These are phyloP conservation scores for Athetis lepigone DNA, from an alignment of 2,888 invertebrate genomes.

Conservation along the genomic window DNA sequence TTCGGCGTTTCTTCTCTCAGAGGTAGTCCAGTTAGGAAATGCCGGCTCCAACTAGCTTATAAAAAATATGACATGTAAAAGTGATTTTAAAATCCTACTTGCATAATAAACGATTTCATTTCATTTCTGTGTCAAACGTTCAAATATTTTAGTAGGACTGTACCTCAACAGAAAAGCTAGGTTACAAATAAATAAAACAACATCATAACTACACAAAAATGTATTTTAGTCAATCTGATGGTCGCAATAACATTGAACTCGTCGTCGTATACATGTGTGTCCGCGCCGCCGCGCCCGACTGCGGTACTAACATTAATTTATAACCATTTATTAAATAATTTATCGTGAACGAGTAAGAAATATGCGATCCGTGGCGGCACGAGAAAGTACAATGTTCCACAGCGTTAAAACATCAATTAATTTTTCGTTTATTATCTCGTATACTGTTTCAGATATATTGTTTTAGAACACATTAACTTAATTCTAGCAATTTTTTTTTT, in stretches of 20 bases:
- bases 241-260: slow-evolving; percentile 89
- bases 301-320: slow-evolving; percentile 63
- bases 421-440: slow-evolving; percentile 82
- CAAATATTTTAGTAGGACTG: too few relatives aligned
- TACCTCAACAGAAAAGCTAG: too few relatives aligned
- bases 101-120: too few relatives aligned
- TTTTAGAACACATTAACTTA: slow-evolving; percentile 89
- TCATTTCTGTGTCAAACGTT: too few relatives aligned
- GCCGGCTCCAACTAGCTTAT: too few relatives aligned
- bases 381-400: slow-evolving; percentile 77
- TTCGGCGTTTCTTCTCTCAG: too few relatives aligned
- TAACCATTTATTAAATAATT: slow-evolving; percentile 70
- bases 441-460: slow-evolving; percentile 90
- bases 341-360: slow-evolving; percentile 70
- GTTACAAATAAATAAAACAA: slow-evolving; percentile 72
- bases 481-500: slow-evolving; percentile 76
- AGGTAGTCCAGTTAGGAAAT: too few relatives aligned
- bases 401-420: slow-evolving; percentile 80
- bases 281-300: slow-evolving; percentile 78
- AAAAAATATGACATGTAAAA: too few relatives aligned
- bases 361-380: slow-evolving; percentile 73
- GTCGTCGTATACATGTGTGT: slow-evolving; percentile 88
- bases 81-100: too few relatives aligned
- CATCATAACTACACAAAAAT: slow-evolving; percentile 89
- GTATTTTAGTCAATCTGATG: slow-evolving; percentile 89